Evolutionary conservation across 2,797 vertebrate genomes (phyloP).

Genomic region (Tauraco hartlaubi): DNA sequence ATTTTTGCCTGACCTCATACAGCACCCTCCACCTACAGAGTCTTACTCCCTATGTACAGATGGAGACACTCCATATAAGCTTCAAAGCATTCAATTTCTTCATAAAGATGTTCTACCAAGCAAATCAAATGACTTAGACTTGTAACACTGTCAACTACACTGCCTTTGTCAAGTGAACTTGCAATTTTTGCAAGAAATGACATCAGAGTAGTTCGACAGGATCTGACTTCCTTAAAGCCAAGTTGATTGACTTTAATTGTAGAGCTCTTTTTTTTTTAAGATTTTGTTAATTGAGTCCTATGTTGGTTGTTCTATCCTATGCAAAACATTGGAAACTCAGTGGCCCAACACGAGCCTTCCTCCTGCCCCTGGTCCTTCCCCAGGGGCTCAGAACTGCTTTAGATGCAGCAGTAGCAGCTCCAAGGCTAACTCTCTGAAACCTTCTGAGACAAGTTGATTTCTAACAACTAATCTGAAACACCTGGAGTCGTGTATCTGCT

Average conservation of each 20-base stretch:
- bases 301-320: neutral
- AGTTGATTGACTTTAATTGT: neutral
- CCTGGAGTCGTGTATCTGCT: neutral
- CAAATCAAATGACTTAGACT: neutral
- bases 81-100: neutral
- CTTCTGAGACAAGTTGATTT: neutral
- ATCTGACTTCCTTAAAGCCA: constrained; percentile 12
- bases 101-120: neutral
- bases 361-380: neutral
- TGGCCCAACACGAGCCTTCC: neutral
- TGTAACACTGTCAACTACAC: neutral
- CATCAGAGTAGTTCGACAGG: neutral
- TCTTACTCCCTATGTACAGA: neutral
- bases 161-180: neutral
- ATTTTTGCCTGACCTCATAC: neutral
- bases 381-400: neutral
- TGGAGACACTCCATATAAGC: neutral
- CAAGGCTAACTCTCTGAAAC: neutral
- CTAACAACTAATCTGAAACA: neutral
- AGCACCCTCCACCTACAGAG: neutral
- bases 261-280: neutral
- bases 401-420: neutral
- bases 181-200: constrained; percentile 3
- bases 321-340: neutral
- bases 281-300: neutral